Base-by-base conservation (phyloP, 2,113 vertebrate species). In the Misgurnus mizolepis region DNA sequence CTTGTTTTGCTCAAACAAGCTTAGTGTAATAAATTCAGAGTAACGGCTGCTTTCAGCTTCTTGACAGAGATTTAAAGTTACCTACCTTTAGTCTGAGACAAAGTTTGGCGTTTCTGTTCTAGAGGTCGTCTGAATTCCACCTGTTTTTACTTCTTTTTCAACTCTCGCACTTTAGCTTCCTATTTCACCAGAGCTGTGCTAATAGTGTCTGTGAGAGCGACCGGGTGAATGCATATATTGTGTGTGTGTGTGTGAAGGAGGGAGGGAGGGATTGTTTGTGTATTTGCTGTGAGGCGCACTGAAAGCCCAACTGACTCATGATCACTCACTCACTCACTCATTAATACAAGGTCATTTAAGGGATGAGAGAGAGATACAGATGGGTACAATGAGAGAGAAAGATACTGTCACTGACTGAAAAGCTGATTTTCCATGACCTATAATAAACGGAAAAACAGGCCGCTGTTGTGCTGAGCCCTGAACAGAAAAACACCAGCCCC, bases 301-400 rank as follows among this genome's bases (percentile, higher is more conserved):
- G 85, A 90, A 90, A 88, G 86, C 87, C 10, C 83, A 83, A 83
- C 88, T 91, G 90, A 91, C 90, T 93, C 87, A 89, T 92, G 91
- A 91, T 92, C 90, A 91, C 86, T 86, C 91, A 86, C 89, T 92
- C 90, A 91, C 86, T 86, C 91, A 86, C 89, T 92, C 90, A 92
- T 93, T 92, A 92, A 88, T 86, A 85, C 90, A 93, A 93, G 92
- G 92, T 93, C 91, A 93, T 91, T 87, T 87, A 84, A 89, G 91
- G 90, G 91, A 93, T 86, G 53, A 67, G 67, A 74, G 65, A 80
- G 85, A 80, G 27, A 7, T 73, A 83, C 85, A 56, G 75, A 87
- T 82, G 84, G 84, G 72, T 83, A 49, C 15, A 58, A 27, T 53
- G 34, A 64, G 77, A 71, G 43, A 45, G 22, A 55, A 41, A 64